phyloP scores from a whole-genome alignment of 2,797 vertebrate species.

The Danio kyathit region DNA sequence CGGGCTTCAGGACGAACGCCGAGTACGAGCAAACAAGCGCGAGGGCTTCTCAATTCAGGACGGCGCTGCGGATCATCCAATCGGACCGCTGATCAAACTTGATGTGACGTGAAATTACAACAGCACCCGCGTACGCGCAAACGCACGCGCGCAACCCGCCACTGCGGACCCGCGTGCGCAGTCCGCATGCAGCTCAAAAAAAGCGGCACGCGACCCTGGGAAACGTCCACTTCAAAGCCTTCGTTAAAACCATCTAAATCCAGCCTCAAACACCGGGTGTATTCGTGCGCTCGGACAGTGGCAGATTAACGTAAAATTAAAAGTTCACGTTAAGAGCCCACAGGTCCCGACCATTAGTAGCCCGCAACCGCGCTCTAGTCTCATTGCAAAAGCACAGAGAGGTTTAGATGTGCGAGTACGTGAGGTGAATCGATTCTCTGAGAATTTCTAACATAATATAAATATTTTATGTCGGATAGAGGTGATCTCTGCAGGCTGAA shows the following conservation, averaged over 20 bases:
- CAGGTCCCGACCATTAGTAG: constrained; percentile 1
- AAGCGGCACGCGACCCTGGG: constrained; percentile 39
- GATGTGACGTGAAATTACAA: constrained; percentile 87
- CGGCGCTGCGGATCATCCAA: constrained; percentile 76
- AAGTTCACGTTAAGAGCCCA: constrained; percentile 19
- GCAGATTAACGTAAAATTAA: neutral
- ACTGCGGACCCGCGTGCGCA: constrained; percentile 75
- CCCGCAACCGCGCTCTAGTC: neutral
- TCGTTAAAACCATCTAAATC: neutral
- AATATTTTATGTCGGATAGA: constrained; percentile 12
- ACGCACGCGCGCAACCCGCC: constrained; percentile 64
- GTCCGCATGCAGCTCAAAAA: constrained; percentile 57
- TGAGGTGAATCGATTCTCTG: neutral
- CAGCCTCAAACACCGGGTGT: neutral
- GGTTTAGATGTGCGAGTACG: neutral
- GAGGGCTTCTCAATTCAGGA: constrained; percentile 32
- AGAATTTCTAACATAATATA: neutral
- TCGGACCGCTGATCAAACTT: constrained; percentile 89
- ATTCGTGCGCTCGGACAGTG: neutral
- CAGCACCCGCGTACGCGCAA: constrained; percentile 73
- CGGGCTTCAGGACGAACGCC: constrained; percentile 14
- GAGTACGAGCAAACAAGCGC: constrained; percentile 6
- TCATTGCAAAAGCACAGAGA: neutral
- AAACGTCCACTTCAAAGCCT: neutral
- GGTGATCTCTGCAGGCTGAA: constrained; percentile 4